Evolutionary conservation across 2,888 invertebrate genomes (phyloP).

Genomic region (Netelia melanura): DNA sequence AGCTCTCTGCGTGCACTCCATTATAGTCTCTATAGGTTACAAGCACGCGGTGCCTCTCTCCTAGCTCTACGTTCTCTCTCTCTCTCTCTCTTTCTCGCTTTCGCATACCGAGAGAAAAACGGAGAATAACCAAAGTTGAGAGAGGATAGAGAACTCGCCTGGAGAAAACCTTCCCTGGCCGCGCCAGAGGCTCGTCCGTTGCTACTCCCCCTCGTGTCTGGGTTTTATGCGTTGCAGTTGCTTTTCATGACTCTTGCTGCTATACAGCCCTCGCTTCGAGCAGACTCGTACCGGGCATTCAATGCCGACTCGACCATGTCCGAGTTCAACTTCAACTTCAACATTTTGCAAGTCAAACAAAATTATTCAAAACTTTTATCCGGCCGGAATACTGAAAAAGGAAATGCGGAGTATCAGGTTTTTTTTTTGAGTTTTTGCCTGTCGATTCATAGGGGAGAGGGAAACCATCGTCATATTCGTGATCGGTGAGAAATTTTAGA

Average conservation of each 20-base stretch:
- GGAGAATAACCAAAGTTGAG: slow-evolving; percentile 1
- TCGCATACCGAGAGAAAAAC: slow-evolving; percentile 1
- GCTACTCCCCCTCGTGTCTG: slow-evolving; percentile 32
- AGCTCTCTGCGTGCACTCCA: slow-evolving; percentile 21
- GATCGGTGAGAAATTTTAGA: too few relatives aligned
- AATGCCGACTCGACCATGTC: not conserved
- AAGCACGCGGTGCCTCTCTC: slow-evolving; percentile 21
- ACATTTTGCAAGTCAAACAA: too few relatives aligned
- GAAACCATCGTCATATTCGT: too few relatives aligned
- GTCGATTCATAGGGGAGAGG: too few relatives aligned
- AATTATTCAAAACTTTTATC: too few relatives aligned
- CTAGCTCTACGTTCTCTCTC: too few relatives aligned
- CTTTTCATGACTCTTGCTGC: slow-evolving; percentile 64
- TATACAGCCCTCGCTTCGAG: not conserved
- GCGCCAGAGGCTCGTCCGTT: slow-evolving; percentile 11
- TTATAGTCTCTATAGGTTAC: slow-evolving; percentile 38
- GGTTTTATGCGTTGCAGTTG: slow-evolving; percentile 65
- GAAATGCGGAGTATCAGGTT: too few relatives aligned
- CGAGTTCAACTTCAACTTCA: too few relatives aligned
- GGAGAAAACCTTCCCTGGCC: slow-evolving; percentile 7
- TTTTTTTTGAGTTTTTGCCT: too few relatives aligned
- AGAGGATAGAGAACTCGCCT: slow-evolving; percentile 15
- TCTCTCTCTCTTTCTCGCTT: not conserved
- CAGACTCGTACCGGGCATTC: not conserved
- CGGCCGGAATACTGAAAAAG: too few relatives aligned